phyloP scores from a whole-genome alignment of 2,888 invertebrate genomes.

The Iphiclides podalirius region DNA sequence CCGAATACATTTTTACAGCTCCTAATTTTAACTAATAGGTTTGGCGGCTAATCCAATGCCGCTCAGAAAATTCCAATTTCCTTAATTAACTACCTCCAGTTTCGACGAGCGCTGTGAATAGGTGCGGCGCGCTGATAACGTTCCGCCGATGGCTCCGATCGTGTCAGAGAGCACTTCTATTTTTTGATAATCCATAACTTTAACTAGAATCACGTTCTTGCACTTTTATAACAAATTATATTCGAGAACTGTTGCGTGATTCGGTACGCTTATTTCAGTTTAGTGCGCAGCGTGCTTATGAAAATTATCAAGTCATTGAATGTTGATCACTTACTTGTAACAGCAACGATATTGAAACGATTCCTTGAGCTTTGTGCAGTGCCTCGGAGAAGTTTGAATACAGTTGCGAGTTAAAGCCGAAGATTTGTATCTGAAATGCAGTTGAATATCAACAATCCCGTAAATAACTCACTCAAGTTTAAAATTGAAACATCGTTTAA shows the following conservation, averaged over 20 bases:
- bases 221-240: conserved; percentile 19
- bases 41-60: conserved; percentile 68
- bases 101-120: conserved; percentile 62
- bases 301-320: neutral
- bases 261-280: neutral
- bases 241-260: conserved; percentile 5
- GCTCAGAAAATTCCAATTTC: conserved; percentile 77
- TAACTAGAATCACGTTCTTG: conserved; percentile 17
- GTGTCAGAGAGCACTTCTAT: conserved; percentile 47
- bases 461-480: no score
- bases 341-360: conserved; percentile 95
- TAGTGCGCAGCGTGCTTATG: neutral
- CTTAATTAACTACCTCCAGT: conserved; percentile 73
- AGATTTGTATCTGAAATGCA: conserved; percentile 94
- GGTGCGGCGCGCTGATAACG: conserved; percentile 68
- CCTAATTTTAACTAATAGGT: conserved; percentile 79
- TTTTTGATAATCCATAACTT: conserved; percentile 29
- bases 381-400: conserved; percentile 98
- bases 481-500: no score
- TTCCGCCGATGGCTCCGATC: conserved; percentile 61
- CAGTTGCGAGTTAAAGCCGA: conserved; percentile 98
- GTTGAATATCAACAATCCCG: no score
- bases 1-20: conserved; percentile 55
- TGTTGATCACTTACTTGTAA: conserved; percentile 87
- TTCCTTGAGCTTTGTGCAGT: conserved; percentile 94